Evolutionary conservation across 2,888 invertebrate genomes (phyloP).

Genomic region (Agonopterix subpropinquella): DNA sequence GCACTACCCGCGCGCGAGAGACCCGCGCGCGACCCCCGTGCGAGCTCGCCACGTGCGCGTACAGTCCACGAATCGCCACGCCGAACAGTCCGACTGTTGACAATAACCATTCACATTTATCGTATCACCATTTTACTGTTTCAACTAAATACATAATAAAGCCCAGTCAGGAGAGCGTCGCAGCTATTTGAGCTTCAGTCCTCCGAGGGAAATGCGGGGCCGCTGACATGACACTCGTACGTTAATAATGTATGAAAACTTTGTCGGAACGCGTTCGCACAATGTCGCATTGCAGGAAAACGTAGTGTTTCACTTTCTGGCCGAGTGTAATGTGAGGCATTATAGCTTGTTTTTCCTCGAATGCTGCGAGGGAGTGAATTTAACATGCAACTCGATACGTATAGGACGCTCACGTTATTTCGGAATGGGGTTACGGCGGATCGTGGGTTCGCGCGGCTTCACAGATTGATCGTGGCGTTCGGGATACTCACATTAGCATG

Average conservation of each 20-base stretch:
- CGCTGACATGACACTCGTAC: conserved; percentile 21
- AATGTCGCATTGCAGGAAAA: conserved; percentile 68
- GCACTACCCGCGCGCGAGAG: conserved; percentile 18
- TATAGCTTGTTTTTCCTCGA: conserved; percentile 10
- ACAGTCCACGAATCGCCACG: conserved; percentile 59
- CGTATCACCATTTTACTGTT: conserved; percentile 12
- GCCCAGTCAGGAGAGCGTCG: not conserved
- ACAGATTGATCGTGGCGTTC: conserved; percentile 2
- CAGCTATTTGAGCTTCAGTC: conserved; percentile 1
- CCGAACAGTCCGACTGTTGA: conserved; percentile 68
- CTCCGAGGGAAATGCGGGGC: conserved; percentile 11
- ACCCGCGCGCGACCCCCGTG: conserved; percentile 40
- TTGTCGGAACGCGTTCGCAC: conserved; percentile 34
- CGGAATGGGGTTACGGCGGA: not conserved
- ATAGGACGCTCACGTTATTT: not conserved
- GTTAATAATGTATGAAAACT: conserved; percentile 38
- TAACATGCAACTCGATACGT: conserved; percentile 9
- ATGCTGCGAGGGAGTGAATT: conserved; percentile 6
- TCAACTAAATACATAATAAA: not conserved
- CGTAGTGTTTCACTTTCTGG: conserved; percentile 16
- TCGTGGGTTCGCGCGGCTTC: conserved; percentile 1
- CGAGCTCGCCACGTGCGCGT: conserved; percentile 33
- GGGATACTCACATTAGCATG: conserved; percentile 70
- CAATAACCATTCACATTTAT: conserved; percentile 40
- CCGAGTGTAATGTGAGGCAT: conserved; percentile 9